Base-by-base conservation (phyloP, 2,113 vertebrate species). In the Malurus melanocephalus region DNA sequence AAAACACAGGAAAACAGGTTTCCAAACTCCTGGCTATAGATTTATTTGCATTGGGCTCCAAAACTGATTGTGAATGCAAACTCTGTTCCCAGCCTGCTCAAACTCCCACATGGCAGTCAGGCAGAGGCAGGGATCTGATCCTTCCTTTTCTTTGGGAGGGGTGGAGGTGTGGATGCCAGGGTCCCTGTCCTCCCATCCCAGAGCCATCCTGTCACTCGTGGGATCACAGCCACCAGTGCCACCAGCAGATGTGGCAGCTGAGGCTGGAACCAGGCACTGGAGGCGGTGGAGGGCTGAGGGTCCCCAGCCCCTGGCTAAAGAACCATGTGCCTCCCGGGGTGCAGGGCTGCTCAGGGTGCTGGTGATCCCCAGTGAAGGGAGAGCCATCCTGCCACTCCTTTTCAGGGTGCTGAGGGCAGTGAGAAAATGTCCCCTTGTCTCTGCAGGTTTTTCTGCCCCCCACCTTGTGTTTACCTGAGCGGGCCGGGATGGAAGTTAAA, bases 401-500 rank as follows among this genome's bases (percentile, higher is more conserved):
- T 69, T 16, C 27, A 27, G 52, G 51, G 32, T 28, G 40, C 40
- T 59, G 49, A 61, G 43, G 30, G 17, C 49, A 38, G 23, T 64
- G 45, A 79, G 28, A 52, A 66, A 26, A 38, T 2, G 10, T 11
- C 33, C 7, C 53, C 66, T 83, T 49, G 15, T 38, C 60, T 66
- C 77, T 33, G 26, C 94, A 99, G 99, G 95, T 99, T 99, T 95
- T 99, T 99, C 97, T 99, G 99, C 10, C 99, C 99, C 26, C 99
- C 99, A 30, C 99, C 99, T 18, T 99, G 98, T 55, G 98, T 99
- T 84, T 99, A 99, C 95, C 97, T 99, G 89, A 96, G 97, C 0
- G 99, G 98, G 16, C 96, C 96, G 0, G 98, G 98, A 75, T 99
- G 99, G 99, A 98, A 97, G 88, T 62, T 98, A 89, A 98, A 98